Evolutionary conservation across 2,888 invertebrate species (phyloP).

Genomic region (Eristalis tenax): DNA sequence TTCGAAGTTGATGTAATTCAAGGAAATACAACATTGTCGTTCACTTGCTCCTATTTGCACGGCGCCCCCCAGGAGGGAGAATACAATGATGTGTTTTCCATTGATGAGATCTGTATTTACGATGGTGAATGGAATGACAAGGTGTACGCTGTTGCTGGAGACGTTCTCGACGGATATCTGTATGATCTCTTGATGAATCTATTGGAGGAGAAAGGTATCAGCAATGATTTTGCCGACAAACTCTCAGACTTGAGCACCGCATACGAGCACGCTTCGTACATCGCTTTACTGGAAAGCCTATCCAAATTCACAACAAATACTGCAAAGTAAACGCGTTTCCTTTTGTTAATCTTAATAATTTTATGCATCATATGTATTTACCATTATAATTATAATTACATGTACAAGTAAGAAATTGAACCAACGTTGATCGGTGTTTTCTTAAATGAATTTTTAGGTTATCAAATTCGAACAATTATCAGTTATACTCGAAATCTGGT

Average conservation of each 20-base stretch:
- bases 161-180: conserved; percentile 96
- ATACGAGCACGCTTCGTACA: conserved; percentile 96
- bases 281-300: conserved; percentile 90
- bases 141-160: conserved; percentile 94
- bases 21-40: conserved; percentile 89
- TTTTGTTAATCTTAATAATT: conserved; percentile 11
- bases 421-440: background rate
- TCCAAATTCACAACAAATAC: conserved; percentile 89
- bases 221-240: conserved; percentile 95
- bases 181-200: conserved; percentile 97
- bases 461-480: too few relatives aligned
- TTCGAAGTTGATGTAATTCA: conserved; percentile 94
- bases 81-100: conserved; percentile 93
- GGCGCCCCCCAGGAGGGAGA: conserved; percentile 86
- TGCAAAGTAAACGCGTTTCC: conserved; percentile 80
- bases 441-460: background rate
- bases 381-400: conserved; percentile 51
- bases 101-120: conserved; percentile 95
- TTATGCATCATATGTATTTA: conserved; percentile 51
- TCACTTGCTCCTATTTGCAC: conserved; percentile 91
- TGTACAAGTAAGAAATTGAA: conserved; percentile 49
- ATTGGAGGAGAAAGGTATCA: conserved; percentile 97
- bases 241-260: conserved; percentile 93
- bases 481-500: background rate
- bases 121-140: conserved; percentile 94